These are phyloP conservation scores for Thaumatotibia leucotreta DNA, from an alignment of 1,140 invertebrate species.

Conservation along the genomic window DNA sequence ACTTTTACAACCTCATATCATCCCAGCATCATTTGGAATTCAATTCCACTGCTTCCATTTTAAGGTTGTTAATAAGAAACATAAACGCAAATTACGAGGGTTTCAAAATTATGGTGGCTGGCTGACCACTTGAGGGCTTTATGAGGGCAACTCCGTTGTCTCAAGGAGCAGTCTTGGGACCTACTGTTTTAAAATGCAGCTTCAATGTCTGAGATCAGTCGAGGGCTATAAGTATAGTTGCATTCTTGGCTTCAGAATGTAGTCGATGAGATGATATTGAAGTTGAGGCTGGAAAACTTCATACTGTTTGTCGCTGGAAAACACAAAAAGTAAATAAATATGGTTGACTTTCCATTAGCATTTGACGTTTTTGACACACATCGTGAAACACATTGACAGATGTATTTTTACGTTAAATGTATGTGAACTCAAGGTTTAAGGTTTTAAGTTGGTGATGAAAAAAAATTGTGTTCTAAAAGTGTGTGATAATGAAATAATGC, in stretches of 20 bases:
- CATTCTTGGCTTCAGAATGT: neutral
- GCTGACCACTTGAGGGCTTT: neutral
- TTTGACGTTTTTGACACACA: no score
- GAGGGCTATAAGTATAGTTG: neutral
- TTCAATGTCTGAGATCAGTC: neutral
- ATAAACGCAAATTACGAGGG: neutral
- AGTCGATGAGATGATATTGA: neutral
- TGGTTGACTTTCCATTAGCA: no score
- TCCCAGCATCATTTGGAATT: neutral
- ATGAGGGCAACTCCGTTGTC: neutral
- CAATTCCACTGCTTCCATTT: neutral
- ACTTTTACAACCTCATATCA: neutral
- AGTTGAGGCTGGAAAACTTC: no score
- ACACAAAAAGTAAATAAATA: no score
- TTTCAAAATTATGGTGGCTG: neutral
- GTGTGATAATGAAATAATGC: no score
- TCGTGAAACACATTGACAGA: no score
- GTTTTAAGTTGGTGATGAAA: no score
- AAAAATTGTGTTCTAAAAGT: no score
- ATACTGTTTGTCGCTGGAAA: no score
- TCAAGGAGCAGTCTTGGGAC: neutral
- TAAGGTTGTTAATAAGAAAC: neutral
- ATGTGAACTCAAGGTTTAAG: no score
- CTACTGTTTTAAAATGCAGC: neutral
- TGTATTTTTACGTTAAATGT: no score